A percentile compares a stretch with the other conserved stretches of the same genome.
Evolutionary conservation across 2,797 vertebrate species (phyloP).

Genomic region (Labeo calbasu): DNA sequence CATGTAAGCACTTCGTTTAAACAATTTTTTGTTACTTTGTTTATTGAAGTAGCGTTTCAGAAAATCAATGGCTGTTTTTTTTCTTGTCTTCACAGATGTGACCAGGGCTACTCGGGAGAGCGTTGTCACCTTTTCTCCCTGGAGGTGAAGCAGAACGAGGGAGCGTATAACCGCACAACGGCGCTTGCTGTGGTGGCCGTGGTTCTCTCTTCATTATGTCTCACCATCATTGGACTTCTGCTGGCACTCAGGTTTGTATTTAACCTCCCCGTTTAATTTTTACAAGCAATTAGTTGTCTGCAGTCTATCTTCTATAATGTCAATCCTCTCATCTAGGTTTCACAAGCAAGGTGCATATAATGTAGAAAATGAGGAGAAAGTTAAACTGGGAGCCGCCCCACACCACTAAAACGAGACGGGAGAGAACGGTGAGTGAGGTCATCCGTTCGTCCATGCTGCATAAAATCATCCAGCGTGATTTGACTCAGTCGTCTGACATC

Average conservation of each 20-base stretch:
- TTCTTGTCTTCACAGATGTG: slow-evolving; percentile 79
- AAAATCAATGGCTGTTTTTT: neutral
- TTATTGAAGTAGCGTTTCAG: neutral
- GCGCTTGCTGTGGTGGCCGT: slow-evolving; percentile 92
- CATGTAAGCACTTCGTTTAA: slow-evolving; percentile 82
- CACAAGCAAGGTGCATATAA: slow-evolving; percentile 94
- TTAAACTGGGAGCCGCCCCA: slow-evolving; percentile 89
- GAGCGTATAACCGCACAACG: slow-evolving; percentile 87
- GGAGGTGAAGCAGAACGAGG: slow-evolving; percentile 75
- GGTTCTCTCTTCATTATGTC: slow-evolving; percentile 91
- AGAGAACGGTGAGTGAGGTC: slow-evolving; percentile 73
- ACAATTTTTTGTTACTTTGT: neutral
- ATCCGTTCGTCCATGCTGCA: slow-evolving; percentile 12
- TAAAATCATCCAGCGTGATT: slow-evolving; percentile 21
- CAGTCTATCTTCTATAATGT: slow-evolving; percentile 36
- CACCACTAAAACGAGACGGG: slow-evolving; percentile 82
- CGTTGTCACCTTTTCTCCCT: slow-evolving; percentile 87
- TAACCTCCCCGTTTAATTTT: neutral
- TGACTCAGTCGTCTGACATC: slow-evolving; percentile 23
- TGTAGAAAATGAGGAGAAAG: slow-evolving; percentile 96
- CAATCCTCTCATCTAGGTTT: slow-evolving; percentile 79
- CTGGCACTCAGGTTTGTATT: slow-evolving; percentile 88
- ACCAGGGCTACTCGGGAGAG: slow-evolving; percentile 85
- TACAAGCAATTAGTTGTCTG: neutral
- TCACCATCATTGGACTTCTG: slow-evolving; percentile 89